Conservation (phyloP, 2,797 vertebrate species). For the Brotula barbata region DNA sequence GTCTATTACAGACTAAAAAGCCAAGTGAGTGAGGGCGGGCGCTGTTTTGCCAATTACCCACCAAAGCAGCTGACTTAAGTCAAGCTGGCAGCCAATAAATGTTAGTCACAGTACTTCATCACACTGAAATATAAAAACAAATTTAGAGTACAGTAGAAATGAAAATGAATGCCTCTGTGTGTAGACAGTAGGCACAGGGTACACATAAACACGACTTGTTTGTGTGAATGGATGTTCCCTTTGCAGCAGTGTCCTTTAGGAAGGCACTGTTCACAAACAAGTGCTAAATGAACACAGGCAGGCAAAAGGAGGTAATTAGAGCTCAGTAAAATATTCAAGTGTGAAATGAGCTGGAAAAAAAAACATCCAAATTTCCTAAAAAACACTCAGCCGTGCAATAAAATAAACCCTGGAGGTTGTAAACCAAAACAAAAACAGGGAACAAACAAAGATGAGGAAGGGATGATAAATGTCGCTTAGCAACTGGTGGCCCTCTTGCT, state of each 20-base stretch:
- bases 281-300: constrained; percentile 28
- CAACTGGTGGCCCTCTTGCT: constrained; percentile 62
- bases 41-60: constrained; percentile 43
- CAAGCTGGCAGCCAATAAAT: constrained; percentile 36
- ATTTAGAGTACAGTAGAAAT: neutral
- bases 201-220: neutral
- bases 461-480: constrained; percentile 58
- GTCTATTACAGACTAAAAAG: constrained; percentile 41
- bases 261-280: constrained; percentile 39
- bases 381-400: constrained; percentile 24
- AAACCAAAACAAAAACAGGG: constrained; percentile 19
- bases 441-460: constrained; percentile 25
- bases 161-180: neutral
- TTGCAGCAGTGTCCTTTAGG: constrained; percentile 23
- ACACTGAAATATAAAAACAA: too few species aligned
- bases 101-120: constrained; percentile 25
- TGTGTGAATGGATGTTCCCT: constrained; percentile 3
- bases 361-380: constrained; percentile 7
- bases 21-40: constrained; percentile 34
- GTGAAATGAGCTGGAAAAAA: constrained; percentile 10
- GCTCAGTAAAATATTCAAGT: constrained; percentile 23
- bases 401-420: constrained; percentile 27
- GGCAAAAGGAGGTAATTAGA: constrained; percentile 39
- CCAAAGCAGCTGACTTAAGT: constrained; percentile 46
- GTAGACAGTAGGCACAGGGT: too few species aligned